Base-by-base conservation (phyloP, 92 coral and sea anemone species). In the Zoanthus gigantus region DNA sequence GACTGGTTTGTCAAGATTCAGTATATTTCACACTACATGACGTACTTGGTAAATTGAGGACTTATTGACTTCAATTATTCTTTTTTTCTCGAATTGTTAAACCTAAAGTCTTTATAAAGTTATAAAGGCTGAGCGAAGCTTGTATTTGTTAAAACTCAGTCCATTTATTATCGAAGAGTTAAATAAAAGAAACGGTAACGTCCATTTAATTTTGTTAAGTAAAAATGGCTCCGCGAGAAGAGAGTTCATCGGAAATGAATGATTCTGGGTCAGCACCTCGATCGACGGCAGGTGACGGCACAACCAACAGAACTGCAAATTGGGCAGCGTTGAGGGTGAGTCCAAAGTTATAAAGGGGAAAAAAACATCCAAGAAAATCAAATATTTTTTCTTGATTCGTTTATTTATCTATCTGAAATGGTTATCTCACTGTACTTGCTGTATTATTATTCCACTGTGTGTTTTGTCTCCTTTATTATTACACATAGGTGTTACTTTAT, bases 301-400 rank as follows among this genome's bases (percentile, higher is more conserved):
- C 45, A 15, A 45, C 32, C 5, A 11, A 14, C 15, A 28, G 85
- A 42, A 42, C 74, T 46, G 85, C 91, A 37, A 91, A 91, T 76
- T 91, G 93, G 93, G 32, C 91, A 9, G 93, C 88, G 4, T 81
- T 91, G 52, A 91, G 86, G 77, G 93, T 91, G 56, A 87, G 93
- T 37, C 56, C 10, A 50, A 50, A 7, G 10, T 50, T 50, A 50
- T 50, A 7, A 50, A 50, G 0, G 4, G 4, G 42, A 7, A 67
- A 34, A 67, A 9, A 47, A 73, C 10, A 32, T 23, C 10, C 7
- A 23, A 12, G 65, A 76, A 74, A 16, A 76, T 76, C 7, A 8
- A 48, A 23, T 50, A 50, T 76, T 0, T 11, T 46, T 58, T 44
- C 57, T 12, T 8, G 5, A 15, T 17, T 9, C 44, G 23, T 44